These are phyloP conservation scores for Lordiphosa andalusiaca DNA, from an alignment of 2,888 invertebrate species.

Conservation along the genomic window DNA sequence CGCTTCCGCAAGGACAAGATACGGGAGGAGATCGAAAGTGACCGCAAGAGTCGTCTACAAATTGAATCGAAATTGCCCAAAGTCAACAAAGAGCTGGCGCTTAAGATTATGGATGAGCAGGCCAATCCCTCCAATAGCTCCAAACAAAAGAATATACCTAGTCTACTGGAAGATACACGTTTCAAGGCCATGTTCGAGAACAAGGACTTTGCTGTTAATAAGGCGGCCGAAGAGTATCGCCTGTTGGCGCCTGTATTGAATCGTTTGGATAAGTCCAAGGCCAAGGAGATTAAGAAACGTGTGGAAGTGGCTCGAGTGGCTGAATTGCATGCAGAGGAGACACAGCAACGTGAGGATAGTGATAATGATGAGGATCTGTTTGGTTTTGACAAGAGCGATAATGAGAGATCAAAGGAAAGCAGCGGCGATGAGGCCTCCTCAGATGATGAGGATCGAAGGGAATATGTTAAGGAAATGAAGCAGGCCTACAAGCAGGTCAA, in stretches of 20 bases:
- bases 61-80: slow-evolving; percentile 89
- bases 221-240: slow-evolving; percentile 91
- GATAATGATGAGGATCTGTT: slow-evolving; percentile 80
- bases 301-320: slow-evolving; percentile 82
- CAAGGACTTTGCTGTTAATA: slow-evolving; percentile 95
- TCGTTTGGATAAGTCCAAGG: slow-evolving; percentile 87
- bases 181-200: slow-evolving; percentile 95
- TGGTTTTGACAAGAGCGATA: slow-evolving; percentile 69
- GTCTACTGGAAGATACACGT: slow-evolving; percentile 90
- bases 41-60: slow-evolving; percentile 89
- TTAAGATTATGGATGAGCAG: slow-evolving; percentile 88
- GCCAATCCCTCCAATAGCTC: slow-evolving; percentile 77
- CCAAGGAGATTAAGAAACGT: slow-evolving; percentile 83
- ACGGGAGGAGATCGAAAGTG: slow-evolving; percentile 92
- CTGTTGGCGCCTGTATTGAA: slow-evolving; percentile 94
- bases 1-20: slow-evolving; percentile 95
- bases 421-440: slow-evolving; percentile 82
- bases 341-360: slow-evolving; percentile 74
- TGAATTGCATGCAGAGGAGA: slow-evolving; percentile 80
- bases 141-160: slow-evolving; percentile 84
- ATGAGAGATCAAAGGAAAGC: slow-evolving; percentile 81
- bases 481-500: slow-evolving; percentile 83
- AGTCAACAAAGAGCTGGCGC: slow-evolving; percentile 93
- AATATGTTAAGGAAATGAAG: slow-evolving; percentile 90
- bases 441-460: slow-evolving; percentile 90